These are phyloP conservation scores for Eudorcas thomsonii DNA, from an alignment of 2,113 vertebrate species.

Conservation along the genomic window DNA sequence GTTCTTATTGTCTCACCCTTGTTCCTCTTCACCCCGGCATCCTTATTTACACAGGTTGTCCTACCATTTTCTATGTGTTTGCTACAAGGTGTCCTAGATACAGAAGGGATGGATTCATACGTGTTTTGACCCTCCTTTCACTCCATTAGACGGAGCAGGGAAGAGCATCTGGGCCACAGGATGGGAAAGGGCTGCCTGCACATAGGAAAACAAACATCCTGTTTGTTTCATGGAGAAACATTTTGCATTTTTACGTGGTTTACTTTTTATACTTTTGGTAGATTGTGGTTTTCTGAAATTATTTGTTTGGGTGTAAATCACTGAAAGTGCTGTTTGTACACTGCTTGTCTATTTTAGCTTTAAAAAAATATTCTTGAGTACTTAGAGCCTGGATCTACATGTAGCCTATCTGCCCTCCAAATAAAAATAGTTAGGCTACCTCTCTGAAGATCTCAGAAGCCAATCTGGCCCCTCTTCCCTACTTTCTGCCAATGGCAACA, in stretches of 20 bases:
- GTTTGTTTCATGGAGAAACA: neutral
- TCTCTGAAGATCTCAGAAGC: neutral
- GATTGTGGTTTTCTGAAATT: slow-evolving; percentile 9
- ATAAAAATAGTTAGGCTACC: neutral
- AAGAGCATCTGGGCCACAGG: neutral
- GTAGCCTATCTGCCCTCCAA: neutral
- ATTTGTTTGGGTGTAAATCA: neutral
- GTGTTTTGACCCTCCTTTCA: neutral
- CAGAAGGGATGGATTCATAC: neutral
- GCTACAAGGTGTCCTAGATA: neutral
- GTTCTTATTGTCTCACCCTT: neutral
- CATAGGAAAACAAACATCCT: neutral
- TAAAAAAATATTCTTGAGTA: neutral
- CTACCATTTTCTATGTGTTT: neutral
- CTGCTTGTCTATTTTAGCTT: neutral
- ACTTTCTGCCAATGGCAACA: neutral
- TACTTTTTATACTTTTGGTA: slow-evolving; percentile 22
- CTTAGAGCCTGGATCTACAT: neutral
- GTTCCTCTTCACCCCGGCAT: neutral
- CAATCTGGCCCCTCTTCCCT: neutral
- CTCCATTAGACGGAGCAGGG: neutral
- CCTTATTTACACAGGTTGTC: neutral
- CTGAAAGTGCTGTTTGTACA: neutral
- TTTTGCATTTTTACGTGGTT: neutral
- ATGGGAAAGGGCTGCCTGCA: neutral